phyloP scores from a whole-genome alignment of 2,797 vertebrate species.

The Vireo griseus region DNA sequence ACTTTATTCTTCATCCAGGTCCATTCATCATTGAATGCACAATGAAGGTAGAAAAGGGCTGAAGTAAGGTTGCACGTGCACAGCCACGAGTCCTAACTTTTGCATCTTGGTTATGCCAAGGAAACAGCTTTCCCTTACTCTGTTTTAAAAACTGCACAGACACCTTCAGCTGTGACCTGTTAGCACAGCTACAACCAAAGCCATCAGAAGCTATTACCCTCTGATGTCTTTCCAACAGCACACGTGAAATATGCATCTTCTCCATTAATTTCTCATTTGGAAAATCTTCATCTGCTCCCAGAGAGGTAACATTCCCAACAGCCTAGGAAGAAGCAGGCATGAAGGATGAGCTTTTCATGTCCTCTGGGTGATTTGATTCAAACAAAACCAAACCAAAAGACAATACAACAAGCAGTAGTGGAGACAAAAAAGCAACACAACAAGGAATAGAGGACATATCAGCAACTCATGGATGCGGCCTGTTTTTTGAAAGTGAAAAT shows the following conservation, averaged over 20 bases:
- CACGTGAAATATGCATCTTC: neutral
- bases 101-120: neutral
- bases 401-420: neutral
- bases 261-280: neutral
- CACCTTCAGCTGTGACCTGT: neutral
- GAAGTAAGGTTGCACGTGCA: neutral
- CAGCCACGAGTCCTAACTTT: neutral
- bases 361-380: neutral
- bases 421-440: neutral
- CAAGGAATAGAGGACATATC: neutral
- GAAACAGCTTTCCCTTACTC: neutral
- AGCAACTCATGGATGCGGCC: neutral
- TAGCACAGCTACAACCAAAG: neutral
- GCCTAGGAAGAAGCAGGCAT: neutral
- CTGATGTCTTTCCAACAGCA: neutral
- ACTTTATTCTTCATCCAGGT: neutral
- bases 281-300: neutral
- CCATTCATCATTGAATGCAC: neutral
- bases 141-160: neutral
- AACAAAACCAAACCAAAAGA: neutral
- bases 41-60: neutral
- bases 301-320: neutral
- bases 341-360: neutral
- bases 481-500: neutral
- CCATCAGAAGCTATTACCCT: neutral